These are phyloP conservation scores for Phacellophora camtschatica DNA, from an alignment of 30 jellyfish, hydroid and myxozoan genomes.

Conservation along the genomic window DNA sequence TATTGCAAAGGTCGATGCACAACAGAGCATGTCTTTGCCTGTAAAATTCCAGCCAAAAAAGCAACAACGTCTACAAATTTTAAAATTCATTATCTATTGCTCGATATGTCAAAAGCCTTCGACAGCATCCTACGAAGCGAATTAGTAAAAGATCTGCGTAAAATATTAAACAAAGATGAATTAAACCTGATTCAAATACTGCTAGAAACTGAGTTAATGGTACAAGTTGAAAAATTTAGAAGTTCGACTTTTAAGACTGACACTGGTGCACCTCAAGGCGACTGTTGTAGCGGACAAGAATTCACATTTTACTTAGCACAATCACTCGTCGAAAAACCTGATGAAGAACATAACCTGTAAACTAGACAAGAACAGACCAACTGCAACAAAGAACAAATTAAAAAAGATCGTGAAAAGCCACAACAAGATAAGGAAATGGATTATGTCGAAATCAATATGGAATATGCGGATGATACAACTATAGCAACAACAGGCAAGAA, in stretches of 20 bases:
- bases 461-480: not conserved
- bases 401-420: not conserved
- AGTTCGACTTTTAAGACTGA: not conserved
- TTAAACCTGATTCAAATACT: not conserved
- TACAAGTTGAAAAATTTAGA: not conserved
- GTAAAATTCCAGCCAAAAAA: not conserved
- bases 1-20: not conserved
- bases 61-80: not conserved
- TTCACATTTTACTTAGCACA: not conserved
- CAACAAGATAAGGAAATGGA: not conserved
- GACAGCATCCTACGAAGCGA: not conserved
- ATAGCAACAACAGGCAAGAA: not conserved
- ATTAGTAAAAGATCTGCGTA: not conserved
- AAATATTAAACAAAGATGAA: not conserved
- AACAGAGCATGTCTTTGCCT: not conserved
- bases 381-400: not conserved
- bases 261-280: not conserved
- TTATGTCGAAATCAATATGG: not conserved
- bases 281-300: not conserved
- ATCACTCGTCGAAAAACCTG: not conserved
- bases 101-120: not conserved
- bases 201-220: not conserved
- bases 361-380: not conserved
- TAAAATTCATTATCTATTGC: not conserved
- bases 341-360: not conserved